phyloP scores from a whole-genome alignment of 2,113 vertebrate species.

The Tautogolabrus adspersus region DNA sequence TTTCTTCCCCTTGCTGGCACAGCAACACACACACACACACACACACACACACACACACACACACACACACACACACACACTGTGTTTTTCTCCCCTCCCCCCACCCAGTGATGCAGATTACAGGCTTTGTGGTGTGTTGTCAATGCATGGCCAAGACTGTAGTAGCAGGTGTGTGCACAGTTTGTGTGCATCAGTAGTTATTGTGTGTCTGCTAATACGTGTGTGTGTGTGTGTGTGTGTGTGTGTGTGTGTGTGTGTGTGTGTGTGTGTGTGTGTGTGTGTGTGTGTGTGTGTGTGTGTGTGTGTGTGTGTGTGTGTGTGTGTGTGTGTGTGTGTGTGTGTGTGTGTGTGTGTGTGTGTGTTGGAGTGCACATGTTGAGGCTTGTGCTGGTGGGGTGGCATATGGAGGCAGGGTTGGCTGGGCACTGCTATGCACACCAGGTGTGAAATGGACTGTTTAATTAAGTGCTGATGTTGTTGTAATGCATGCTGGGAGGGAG shows the following conservation, averaged over 20 bases:
- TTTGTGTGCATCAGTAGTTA: slow-evolving; percentile 46
- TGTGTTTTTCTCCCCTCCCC: slow-evolving; percentile 63
- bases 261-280: slow-evolving; percentile 28
- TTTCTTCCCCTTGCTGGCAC: slow-evolving; percentile 72
- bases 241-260: slow-evolving; percentile 60
- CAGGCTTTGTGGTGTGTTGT: slow-evolving; percentile 81
- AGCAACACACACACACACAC: too few species aligned
- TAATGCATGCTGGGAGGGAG: slow-evolving; percentile 81
- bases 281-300: slow-evolving; percentile 28
- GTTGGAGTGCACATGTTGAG: slow-evolving; percentile 66
- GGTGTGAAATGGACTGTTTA: slow-evolving; percentile 89
- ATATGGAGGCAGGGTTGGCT: slow-evolving; percentile 85
- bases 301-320: too few species aligned
- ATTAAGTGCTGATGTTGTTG: slow-evolving; percentile 89
- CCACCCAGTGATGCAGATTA: slow-evolving; percentile 80
- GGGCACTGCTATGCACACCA: slow-evolving; percentile 84
- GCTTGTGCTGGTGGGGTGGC: slow-evolving; percentile 74
- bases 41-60: too few species aligned
- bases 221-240: slow-evolving; percentile 40
- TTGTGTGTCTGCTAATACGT: slow-evolving; percentile 27
- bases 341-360: too few species aligned
- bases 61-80: slow-evolving; percentile 74
- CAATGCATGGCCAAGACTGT: slow-evolving; percentile 76
- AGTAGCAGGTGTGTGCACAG: slow-evolving; percentile 75
- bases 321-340: too few species aligned